A percentile compares a stretch with the other conserved stretches of the same genome.
Evolutionary conservation across 1,140 invertebrate genomes (phyloP).

Genomic region (Metopolophium dirhodum): DNA sequence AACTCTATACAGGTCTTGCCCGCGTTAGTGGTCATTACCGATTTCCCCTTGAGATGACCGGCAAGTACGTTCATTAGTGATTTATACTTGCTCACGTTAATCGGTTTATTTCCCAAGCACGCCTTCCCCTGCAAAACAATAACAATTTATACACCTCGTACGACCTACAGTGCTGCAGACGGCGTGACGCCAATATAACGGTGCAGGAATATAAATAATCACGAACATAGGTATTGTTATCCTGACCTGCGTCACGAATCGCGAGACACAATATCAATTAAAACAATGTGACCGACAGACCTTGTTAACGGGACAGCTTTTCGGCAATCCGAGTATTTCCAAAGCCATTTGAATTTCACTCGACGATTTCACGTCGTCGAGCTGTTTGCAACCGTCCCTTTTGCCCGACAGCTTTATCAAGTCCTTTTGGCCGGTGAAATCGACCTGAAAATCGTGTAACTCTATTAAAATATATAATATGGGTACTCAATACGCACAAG

Average conservation of each 20-base stretch:
- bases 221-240: background rate
- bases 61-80: background rate
- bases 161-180: background rate
- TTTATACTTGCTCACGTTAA: conserved; percentile 39
- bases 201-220: background rate
- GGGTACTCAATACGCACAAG: background rate
- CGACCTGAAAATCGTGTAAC: background rate
- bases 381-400: background rate
- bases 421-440: conserved; percentile 3
- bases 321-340: background rate
- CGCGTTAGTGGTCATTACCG: background rate
- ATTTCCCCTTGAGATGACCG: background rate
- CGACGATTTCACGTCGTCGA: background rate
- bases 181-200: background rate
- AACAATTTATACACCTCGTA: background rate
- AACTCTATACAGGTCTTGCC: conserved; percentile 36
- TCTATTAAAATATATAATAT: background rate
- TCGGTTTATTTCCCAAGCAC: conserved; percentile 7
- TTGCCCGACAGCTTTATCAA: background rate
- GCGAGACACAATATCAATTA: background rate
- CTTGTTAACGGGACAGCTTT: conserved; percentile 19
- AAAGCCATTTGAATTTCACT: background rate
- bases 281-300: background rate
- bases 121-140: background rate
- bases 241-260: background rate